phyloP scores from a whole-genome alignment of 2,888 invertebrate genomes.

The Stramonita haemastoma region DNA sequence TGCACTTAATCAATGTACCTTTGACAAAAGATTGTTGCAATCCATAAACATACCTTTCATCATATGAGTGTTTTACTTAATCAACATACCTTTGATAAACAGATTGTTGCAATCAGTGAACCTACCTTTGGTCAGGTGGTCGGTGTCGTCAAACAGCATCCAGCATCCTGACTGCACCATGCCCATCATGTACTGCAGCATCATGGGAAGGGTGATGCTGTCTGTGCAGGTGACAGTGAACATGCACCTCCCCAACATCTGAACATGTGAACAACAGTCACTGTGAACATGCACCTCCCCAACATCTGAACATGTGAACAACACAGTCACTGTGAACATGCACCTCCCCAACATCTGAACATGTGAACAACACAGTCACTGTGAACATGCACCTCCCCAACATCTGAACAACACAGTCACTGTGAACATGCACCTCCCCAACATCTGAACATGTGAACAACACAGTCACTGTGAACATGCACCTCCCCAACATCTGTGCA shows the following conservation, averaged over 20 bases:
- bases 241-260: constrained; percentile 72
- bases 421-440: constrained; percentile 71
- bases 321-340: constrained; percentile 64
- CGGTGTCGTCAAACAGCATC: constrained; percentile 74
- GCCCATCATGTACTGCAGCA: constrained; percentile 73
- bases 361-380: constrained; percentile 51
- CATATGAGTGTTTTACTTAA: background rate
- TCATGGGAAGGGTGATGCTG: constrained; percentile 66
- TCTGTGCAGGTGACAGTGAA: constrained; percentile 71
- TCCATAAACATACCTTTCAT: background rate
- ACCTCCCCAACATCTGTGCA: constrained; percentile 70
- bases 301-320: constrained; percentile 61
- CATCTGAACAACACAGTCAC: constrained; percentile 65
- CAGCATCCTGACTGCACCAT: constrained; percentile 75
- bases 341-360: constrained; percentile 72
- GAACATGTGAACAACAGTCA: constrained; percentile 29
- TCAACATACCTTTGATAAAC: background rate
- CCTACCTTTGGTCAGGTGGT: constrained; percentile 71
- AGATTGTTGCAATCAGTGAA: background rate
- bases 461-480: constrained; percentile 66
- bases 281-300: constrained; percentile 67
- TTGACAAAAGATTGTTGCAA: too few species aligned
- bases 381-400: constrained; percentile 72
- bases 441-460: constrained; percentile 58
- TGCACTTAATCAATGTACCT: background rate